Percentiles rank a stretch among this genome's conserved stretches.
phyloP scores from a whole-genome alignment of 2,113 vertebrate species.

The Leucopsar rothschildi region DNA sequence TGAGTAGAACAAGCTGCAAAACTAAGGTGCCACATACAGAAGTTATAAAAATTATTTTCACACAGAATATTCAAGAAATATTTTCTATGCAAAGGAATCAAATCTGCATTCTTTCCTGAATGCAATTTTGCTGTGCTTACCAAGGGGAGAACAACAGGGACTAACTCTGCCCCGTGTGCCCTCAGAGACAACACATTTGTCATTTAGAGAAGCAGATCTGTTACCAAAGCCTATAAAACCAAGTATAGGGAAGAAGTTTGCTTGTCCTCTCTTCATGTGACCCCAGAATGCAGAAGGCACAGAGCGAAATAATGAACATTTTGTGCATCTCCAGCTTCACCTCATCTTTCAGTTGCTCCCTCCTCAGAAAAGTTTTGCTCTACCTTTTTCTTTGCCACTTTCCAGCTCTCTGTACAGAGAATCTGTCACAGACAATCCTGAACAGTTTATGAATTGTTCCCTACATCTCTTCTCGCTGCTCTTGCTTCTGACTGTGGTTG shows the following conservation, averaged over 20 bases:
- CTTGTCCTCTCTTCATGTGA: neutral
- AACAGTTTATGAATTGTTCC: neutral
- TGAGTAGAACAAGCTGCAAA: neutral
- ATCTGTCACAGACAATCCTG: neutral
- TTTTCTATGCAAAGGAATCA: neutral
- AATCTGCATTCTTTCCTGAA: neutral
- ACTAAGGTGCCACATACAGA: neutral
- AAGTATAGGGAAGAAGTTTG: neutral
- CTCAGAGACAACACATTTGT: neutral
- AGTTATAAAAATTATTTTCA: neutral
- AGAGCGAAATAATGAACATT: fast-evolving
- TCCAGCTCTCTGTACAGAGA: neutral
- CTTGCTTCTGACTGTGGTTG: neutral
- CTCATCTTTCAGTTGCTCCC: neutral
- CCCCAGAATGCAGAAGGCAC: neutral
- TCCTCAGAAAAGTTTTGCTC: neutral
- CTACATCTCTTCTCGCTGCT: neutral
- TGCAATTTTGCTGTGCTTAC: neutral
- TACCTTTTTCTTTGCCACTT: neutral
- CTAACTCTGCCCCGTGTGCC: neutral
- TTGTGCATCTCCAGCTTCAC: neutral
- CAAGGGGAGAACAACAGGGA: neutral
- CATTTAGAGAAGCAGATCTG: neutral
- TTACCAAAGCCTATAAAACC: neutral
- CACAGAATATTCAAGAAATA: neutral